Evolutionary conservation across 2,113 vertebrate genomes (phyloP).

Genomic region (Cricetomys ansorgei): DNA sequence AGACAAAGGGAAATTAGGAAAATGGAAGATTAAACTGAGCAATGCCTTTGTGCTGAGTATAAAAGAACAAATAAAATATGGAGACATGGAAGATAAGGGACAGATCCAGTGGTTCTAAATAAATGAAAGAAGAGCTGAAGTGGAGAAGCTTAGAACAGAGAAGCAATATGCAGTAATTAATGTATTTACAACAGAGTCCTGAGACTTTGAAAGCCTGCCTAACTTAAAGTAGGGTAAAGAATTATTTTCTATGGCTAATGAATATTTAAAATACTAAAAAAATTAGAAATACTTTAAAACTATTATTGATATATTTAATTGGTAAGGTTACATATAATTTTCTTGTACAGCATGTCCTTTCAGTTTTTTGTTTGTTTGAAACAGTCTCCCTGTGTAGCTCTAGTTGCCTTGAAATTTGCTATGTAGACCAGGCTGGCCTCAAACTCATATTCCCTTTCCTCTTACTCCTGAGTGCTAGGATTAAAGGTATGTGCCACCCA

Average conservation of each 20-base stretch:
- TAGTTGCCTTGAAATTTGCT: background rate
- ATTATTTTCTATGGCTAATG: background rate
- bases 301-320: background rate
- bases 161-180: background rate
- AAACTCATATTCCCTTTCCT: background rate
- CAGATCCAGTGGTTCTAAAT: background rate
- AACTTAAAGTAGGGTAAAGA: slow-evolving; percentile 21
- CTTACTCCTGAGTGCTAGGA: too few relatives aligned
- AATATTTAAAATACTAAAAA: slow-evolving; percentile 43
- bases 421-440: background rate
- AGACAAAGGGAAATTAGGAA: background rate
- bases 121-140: background rate
- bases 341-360: background rate
- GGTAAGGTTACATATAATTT: background rate
- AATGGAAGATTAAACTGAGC: slow-evolving; percentile 19
- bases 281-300: slow-evolving; percentile 16
- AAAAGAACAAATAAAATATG: background rate
- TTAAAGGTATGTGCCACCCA: background rate
- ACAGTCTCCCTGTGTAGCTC: background rate
- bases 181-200: background rate
- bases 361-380: background rate
- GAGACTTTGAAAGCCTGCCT: background rate
- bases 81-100: background rate
- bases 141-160: background rate
- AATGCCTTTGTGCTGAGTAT: background rate